Evolutionary conservation across 2,888 invertebrate species (phyloP).

Genomic region (Caradrina kadenii): DNA sequence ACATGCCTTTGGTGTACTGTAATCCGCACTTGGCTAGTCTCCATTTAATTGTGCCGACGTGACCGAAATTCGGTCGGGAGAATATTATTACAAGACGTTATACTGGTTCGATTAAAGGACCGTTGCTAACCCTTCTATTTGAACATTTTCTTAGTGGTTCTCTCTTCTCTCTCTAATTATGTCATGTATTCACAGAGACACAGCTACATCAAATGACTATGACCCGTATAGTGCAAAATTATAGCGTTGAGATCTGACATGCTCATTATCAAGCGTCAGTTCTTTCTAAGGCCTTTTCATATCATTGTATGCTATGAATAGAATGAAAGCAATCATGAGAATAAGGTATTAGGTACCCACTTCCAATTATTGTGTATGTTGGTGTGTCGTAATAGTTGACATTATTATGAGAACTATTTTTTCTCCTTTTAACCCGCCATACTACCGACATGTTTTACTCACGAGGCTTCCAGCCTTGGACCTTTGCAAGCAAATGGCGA

Average conservation of each 20-base stretch:
- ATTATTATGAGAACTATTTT: constrained; percentile 3
- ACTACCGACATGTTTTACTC: not conserved
- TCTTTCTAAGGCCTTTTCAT: constrained; percentile 4
- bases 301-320: constrained; percentile 1
- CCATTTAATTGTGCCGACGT: too few species aligned
- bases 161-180: constrained; percentile 27
- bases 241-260: constrained; percentile 24
- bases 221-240: constrained; percentile 44
- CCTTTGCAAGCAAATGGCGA: too few species aligned
- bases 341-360: not conserved
- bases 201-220: constrained; percentile 26
- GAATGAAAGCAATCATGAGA: constrained; percentile 9
- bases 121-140: constrained; percentile 3
- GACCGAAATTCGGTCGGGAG: not conserved
- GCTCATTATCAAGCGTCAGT: constrained; percentile 24
- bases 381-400: not conserved
- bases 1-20: too few species aligned
- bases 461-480: too few species aligned
- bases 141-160: constrained; percentile 2
- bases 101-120: constrained; percentile 7
- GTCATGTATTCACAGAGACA: constrained; percentile 6
- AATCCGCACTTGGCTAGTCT: too few species aligned
- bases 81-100: not conserved
- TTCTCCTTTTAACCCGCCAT: not conserved
- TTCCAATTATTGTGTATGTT: not conserved